phyloP scores from a whole-genome alignment of 2,888 invertebrate species.

The Gastracanthus pulcherrimus region DNA sequence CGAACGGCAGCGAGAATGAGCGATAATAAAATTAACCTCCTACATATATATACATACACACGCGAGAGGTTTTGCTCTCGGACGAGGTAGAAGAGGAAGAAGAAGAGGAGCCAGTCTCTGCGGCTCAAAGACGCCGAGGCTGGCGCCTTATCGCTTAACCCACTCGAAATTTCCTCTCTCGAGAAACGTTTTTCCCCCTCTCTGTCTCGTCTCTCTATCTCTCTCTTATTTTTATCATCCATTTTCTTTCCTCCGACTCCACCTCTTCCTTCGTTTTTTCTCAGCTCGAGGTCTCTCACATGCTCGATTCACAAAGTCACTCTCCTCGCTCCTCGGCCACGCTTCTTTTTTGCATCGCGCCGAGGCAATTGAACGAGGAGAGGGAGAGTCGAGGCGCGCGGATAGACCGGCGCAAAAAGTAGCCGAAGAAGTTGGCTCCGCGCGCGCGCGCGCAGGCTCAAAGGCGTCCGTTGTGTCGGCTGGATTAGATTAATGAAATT shows the following conservation, averaged over 20 bases:
- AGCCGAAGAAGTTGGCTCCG: background rate
- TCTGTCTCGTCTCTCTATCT: too few species aligned
- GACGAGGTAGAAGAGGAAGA: too few species aligned
- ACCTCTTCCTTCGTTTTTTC: background rate
- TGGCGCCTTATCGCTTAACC: slow-evolving; percentile 25
- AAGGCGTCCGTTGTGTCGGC: background rate
- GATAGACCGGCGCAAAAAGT: background rate
- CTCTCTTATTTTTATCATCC: background rate
- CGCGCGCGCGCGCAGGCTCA: background rate
- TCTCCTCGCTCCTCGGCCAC: background rate
- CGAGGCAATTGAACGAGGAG: slow-evolving; percentile 21
- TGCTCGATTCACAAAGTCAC: background rate
- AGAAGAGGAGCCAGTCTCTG: background rate
- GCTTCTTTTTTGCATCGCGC: background rate
- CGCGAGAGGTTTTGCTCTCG: background rate
- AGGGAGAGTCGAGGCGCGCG: background rate
- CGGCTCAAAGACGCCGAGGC: slow-evolving; percentile 15
- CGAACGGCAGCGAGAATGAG: slow-evolving; percentile 31
- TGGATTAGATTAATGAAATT: slow-evolving; percentile 51
- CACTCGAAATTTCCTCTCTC: slow-evolving; percentile 22
- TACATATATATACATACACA: background rate
- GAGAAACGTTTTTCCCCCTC: background rate
- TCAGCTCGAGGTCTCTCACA: background rate
- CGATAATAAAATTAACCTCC: slow-evolving; percentile 54
- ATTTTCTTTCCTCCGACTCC: background rate